These are phyloP conservation scores for Aleiodes alternator DNA, from an alignment of 2,888 invertebrate species.

Conservation along the genomic window DNA sequence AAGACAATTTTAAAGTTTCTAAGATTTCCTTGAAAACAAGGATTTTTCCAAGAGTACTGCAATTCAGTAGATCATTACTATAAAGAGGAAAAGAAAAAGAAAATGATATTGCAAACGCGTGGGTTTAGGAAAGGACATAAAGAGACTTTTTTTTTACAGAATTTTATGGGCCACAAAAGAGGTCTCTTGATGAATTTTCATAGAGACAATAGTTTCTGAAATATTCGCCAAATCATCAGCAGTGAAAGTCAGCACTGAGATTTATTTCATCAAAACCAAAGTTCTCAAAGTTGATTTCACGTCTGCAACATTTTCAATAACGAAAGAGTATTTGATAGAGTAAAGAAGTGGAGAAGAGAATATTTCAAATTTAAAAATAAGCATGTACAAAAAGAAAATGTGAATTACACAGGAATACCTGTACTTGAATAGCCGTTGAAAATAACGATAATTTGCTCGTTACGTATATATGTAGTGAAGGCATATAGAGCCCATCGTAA, in stretches of 20 bases:
- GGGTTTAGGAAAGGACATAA: too few species aligned
- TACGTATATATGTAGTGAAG: slow-evolving; percentile 34
- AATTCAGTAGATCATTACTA: too few species aligned
- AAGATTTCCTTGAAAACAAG: neutral
- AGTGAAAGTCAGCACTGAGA: too few species aligned
- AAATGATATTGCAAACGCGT: too few species aligned
- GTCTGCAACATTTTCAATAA: neutral
- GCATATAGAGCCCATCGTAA: slow-evolving; percentile 31
- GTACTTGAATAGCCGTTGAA: slow-evolving; percentile 30
- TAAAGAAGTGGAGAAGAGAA: neutral
- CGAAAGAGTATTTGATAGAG: neutral
- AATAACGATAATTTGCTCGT: slow-evolving; percentile 35
- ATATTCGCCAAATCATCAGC: too few species aligned
- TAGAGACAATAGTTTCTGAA: too few species aligned
- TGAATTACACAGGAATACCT: slow-evolving; percentile 29
- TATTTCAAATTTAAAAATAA: neutral
- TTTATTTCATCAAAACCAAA: too few species aligned
- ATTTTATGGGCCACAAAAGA: too few species aligned
- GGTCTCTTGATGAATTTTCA: too few species aligned
- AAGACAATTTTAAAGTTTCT: neutral
- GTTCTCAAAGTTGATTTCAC: neutral
- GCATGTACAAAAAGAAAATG: neutral
- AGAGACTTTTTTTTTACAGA: too few species aligned
- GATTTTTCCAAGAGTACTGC: too few species aligned
- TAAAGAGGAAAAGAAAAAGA: too few species aligned